Base-by-base conservation (phyloP, 1,140 invertebrate genomes). In the Andrena cerasifolii region DNA sequence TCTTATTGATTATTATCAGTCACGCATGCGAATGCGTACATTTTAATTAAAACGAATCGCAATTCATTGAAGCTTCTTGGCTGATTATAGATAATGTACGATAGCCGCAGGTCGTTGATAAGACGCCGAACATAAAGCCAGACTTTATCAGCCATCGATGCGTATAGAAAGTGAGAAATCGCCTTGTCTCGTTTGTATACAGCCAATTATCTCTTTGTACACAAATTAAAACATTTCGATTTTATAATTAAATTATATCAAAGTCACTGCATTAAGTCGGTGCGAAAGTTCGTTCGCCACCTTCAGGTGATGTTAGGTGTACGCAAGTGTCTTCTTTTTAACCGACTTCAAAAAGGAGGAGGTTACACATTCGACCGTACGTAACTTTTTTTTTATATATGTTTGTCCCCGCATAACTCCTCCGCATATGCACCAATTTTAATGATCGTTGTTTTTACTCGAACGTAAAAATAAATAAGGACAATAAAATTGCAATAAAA, bases 81-180 rank as follows among this genome's bases (percentile, higher is more conserved):
- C 21, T 68, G 36, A 67, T 75, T 40, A 75, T 16, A 33, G 72
- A 56, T 56, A 67, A 45, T 4, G 4, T 10, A 0, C 6, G 16
- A 40, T 40, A 74, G 0, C 2, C 3, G n/a, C 14, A 6, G 1
- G 10, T 28, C 33, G 31, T 2, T 7, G 58, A 61, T 40, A 61
- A 40, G n/a, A 61, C 33, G 10, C 8, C 14, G 0, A 61, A 10
- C 6, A 24, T 1, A 40, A 61, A 40, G 8, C n/a, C n/a, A 61
- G 18, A 61, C 5, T 61, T 43, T 59, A 59, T 61, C 58, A 21
- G 12, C 18, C 1, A 24, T 61, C 10, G 18, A 10, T 36, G 16
- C 5, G 6, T 31, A 47, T 49, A 16, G 45, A 2, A 4, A 0
- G 18, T 49, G n/a, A n/a, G n/a, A n/a, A n/a, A n/a, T 40, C 21